These are phyloP conservation scores for Megatriorchis doriae DNA, from an alignment of 2,113 vertebrate genomes.

Conservation along the genomic window DNA sequence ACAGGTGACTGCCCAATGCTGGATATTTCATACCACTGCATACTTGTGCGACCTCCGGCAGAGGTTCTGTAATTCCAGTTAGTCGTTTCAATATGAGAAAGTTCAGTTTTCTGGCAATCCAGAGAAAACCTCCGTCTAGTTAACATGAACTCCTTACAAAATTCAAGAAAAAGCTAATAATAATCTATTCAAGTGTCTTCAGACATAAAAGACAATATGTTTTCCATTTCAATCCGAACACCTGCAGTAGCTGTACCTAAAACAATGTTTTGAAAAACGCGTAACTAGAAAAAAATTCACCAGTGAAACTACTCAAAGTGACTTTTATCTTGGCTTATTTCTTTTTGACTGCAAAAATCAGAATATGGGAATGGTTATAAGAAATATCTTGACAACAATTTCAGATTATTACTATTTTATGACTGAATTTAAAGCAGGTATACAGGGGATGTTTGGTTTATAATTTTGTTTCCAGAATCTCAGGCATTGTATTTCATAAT, in stretches of 20 bases:
- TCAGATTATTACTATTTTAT: background rate
- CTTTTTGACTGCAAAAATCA: background rate
- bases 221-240: background rate
- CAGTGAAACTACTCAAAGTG: background rate
- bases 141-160: background rate
- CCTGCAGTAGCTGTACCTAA: background rate
- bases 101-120: background rate
- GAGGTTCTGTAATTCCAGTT: background rate
- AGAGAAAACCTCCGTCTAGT: background rate
- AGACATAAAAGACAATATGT: background rate
- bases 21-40: background rate
- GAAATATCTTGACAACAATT: background rate
- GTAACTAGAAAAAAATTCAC: background rate
- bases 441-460: background rate
- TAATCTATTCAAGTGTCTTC: background rate
- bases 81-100: background rate
- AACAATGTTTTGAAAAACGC: background rate
- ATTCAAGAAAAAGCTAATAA: background rate
- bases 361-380: background rate
- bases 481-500: background rate
- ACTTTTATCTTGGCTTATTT: background rate
- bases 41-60: rapidly evolving
- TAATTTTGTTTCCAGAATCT: constrained; percentile 14
- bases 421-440: background rate
- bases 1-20: background rate